Evolutionary conservation across 1,140 invertebrate genomes (phyloP).

Genomic region (Nephotettix cincticeps): DNA sequence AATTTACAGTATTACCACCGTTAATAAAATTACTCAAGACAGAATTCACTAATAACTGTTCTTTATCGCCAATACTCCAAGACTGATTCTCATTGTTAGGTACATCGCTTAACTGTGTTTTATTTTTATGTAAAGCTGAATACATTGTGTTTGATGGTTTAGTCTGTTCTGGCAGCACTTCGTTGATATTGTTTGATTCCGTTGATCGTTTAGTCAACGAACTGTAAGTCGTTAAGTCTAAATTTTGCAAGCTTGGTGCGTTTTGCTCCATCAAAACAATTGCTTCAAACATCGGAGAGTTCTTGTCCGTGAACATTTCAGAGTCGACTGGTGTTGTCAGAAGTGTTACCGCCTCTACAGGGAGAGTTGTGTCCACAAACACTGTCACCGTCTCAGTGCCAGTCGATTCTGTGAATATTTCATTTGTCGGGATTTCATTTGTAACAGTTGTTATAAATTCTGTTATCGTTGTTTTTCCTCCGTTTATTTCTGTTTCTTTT

Average conservation of each 20-base stretch:
- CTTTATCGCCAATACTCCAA: not conserved
- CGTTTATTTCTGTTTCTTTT: not conserved
- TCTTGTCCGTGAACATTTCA: not conserved
- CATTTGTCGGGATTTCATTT: not conserved
- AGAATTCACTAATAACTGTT: not conserved
- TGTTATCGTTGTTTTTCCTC: not conserved
- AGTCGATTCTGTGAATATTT: not conserved
- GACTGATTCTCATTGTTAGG: not conserved
- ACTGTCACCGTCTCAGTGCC: not conserved
- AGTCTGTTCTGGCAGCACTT: not conserved
- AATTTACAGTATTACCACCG: not conserved
- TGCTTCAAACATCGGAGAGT: conserved; percentile 1
- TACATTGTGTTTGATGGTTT: not conserved
- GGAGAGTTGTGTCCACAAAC: not conserved
- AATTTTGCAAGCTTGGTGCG: not conserved
- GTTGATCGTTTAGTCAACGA: not conserved
- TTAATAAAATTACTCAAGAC: not conserved
- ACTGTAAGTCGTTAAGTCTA: not conserved
- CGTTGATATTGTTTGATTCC: not conserved
- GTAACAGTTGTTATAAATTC: not conserved
- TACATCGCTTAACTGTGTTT: too few species aligned
- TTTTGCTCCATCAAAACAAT: not conserved
- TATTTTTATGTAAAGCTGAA: not conserved
- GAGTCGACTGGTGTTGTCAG: not conserved
- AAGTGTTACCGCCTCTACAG: not conserved